Evolutionary conservation across 2,888 invertebrate genomes (phyloP).

Genomic region (Plusia festucae): DNA sequence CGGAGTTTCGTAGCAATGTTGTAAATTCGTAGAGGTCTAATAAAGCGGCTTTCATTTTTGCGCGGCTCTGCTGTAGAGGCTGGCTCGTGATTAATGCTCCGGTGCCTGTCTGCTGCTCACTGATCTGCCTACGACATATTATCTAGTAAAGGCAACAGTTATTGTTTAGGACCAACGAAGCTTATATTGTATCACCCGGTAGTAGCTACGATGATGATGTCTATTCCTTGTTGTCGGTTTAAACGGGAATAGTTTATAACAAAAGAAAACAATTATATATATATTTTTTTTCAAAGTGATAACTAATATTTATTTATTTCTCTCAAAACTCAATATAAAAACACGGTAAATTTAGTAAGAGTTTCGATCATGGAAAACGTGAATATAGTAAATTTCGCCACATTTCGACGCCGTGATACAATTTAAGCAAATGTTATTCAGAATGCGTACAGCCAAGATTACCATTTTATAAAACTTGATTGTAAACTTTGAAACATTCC

Average conservation of each 20-base stretch:
- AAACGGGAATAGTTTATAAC: too few relatives aligned
- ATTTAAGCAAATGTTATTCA: slow-evolving; percentile 37
- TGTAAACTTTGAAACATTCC: slow-evolving; percentile 36
- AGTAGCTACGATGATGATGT: slow-evolving; percentile 14
- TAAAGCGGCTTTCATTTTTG: slow-evolving; percentile 65
- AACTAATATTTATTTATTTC: too few relatives aligned
- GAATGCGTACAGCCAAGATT: slow-evolving; percentile 25
- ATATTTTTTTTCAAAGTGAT: too few relatives aligned
- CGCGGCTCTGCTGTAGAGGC: slow-evolving; percentile 52
- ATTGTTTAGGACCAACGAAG: slow-evolving; percentile 25
- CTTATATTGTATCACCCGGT: slow-evolving; percentile 13
- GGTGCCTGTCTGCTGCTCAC: slow-evolving; percentile 25
- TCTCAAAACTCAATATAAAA: background rate
- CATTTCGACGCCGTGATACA: slow-evolving; percentile 27
- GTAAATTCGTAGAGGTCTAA: slow-evolving; percentile 62
- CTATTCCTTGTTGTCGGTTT: slow-evolving; percentile 5
- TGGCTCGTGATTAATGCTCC: slow-evolving; percentile 64
- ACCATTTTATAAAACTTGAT: slow-evolving; percentile 34
- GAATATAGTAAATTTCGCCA: slow-evolving; percentile 13
- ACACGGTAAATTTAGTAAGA: background rate
- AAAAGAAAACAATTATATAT: too few relatives aligned
- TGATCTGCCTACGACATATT: slow-evolving; percentile 33
- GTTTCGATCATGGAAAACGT: background rate
- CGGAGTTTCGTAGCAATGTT: slow-evolving; percentile 66
- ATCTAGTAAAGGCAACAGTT: slow-evolving; percentile 39